These are phyloP conservation scores for Caenorhabditis remanei DNA, from an alignment of 1,140 invertebrate species.

Conservation along the genomic window DNA sequence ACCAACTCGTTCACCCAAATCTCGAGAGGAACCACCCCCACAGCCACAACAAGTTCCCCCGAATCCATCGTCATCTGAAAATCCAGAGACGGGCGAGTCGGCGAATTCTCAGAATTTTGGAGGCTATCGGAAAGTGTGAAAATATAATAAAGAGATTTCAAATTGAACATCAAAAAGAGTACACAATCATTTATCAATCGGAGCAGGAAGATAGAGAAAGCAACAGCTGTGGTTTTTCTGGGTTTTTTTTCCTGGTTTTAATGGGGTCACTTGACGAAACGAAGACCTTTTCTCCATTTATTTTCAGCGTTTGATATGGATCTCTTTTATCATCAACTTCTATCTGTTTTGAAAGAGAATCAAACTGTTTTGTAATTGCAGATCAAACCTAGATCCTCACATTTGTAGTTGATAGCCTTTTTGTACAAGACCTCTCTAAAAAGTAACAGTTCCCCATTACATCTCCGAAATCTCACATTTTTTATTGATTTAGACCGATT, in stretches of 20 bases:
- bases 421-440: no score
- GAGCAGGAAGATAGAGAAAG: background rate
- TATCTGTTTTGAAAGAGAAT: no score
- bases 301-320: no score
- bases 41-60: background rate
- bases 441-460: no score
- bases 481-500: no score
- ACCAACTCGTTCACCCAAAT: constrained; percentile 19
- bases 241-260: no score
- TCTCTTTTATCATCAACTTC: no score
- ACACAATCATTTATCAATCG: background rate
- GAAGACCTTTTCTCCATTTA: no score
- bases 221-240: background rate
- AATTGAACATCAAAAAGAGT: background rate
- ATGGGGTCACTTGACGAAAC: background rate
- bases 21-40: background rate
- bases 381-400: no score
- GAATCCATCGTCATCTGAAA: constrained; percentile 4
- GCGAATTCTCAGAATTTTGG: constrained; percentile 29
- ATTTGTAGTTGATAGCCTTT: no score
- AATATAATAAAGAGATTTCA: background rate
- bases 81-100: constrained; percentile 5
- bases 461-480: no score
- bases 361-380: no score
- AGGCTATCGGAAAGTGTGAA: constrained; percentile 25